A percentile compares a stretch with the other conserved stretches of the same genome.
Conservation (phyloP, 2,888 invertebrate genomes). For the Agonopterix alstromeriana region DNA sequence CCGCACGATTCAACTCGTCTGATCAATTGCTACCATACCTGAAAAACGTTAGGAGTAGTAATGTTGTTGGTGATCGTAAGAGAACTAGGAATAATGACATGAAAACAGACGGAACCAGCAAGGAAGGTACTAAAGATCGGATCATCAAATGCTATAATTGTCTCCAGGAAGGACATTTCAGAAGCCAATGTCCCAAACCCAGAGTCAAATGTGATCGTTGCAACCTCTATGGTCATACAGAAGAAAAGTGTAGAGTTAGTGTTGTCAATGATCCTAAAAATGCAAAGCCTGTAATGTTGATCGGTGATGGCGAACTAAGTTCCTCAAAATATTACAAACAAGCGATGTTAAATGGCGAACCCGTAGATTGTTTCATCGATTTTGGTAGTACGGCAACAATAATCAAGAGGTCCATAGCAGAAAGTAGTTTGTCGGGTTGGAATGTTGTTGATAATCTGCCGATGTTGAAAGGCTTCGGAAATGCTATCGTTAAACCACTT, state of each 20-base stretch:
- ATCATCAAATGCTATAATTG: background rate
- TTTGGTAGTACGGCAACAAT: background rate
- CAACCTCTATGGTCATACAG: background rate
- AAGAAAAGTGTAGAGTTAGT: background rate
- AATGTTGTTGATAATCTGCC: background rate
- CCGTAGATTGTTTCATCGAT: background rate
- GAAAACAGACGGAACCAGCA: background rate
- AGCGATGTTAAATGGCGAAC: background rate
- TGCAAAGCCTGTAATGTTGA: background rate
- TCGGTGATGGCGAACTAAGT: background rate
- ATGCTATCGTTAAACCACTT: background rate
- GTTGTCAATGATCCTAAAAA: too few species aligned
- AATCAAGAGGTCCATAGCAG: background rate
- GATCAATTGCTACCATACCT: background rate
- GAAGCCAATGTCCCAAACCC: background rate
- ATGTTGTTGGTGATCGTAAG: background rate
- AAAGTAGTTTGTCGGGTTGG: background rate
- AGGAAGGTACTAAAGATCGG: background rate
- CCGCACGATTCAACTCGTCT: background rate
- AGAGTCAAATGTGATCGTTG: background rate
- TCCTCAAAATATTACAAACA: background rate
- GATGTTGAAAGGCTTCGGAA: slow-evolving; percentile 1
- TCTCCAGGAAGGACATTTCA: background rate
- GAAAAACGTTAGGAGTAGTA: background rate
- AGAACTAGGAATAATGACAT: background rate